These are phyloP conservation scores for Heliconius nattereri DNA, from an alignment of 1,140 invertebrate genomes.

Conservation along the genomic window DNA sequence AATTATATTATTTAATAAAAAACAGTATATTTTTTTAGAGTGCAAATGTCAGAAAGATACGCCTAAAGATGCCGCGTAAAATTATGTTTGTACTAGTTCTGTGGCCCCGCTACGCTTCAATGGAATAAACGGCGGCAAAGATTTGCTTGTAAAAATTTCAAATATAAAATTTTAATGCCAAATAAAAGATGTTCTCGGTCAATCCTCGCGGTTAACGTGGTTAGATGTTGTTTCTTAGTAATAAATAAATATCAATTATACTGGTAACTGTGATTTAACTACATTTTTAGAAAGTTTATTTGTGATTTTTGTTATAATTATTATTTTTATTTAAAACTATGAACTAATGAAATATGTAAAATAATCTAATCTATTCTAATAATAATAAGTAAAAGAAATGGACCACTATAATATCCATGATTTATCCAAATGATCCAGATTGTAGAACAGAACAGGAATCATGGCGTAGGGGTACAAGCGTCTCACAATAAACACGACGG, in stretches of 20 bases:
- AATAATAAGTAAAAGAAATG: too few relatives aligned
- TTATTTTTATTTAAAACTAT: too few relatives aligned
- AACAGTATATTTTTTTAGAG: neutral
- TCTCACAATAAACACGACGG: too few relatives aligned
- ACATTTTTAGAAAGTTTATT: neutral
- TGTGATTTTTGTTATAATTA: too few relatives aligned
- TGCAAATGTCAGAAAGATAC: conserved; percentile 29
- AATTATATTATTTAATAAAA: too few relatives aligned
- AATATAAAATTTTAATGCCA: conserved; percentile 50
- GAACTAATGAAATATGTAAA: too few relatives aligned
- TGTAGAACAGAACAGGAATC: neutral
- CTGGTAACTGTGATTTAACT: neutral
- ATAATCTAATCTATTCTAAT: too few relatives aligned
- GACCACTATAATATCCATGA: too few relatives aligned
- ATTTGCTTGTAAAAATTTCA: conserved; percentile 53
- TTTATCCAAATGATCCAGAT: neutral
- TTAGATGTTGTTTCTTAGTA: conserved; percentile 2
- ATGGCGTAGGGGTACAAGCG: neutral
- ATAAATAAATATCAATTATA: conserved; percentile 16
- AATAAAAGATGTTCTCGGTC: conserved; percentile 39
- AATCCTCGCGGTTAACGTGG: conserved; percentile 30
- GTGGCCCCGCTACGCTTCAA: conserved; percentile 74
- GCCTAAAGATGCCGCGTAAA: conserved; percentile 55
- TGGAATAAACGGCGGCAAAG: conserved; percentile 61
- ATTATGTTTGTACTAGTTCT: conserved; percentile 77